Conservation (phyloP, 2,797 vertebrate genomes). For the Vespertilio murinus region DNA sequence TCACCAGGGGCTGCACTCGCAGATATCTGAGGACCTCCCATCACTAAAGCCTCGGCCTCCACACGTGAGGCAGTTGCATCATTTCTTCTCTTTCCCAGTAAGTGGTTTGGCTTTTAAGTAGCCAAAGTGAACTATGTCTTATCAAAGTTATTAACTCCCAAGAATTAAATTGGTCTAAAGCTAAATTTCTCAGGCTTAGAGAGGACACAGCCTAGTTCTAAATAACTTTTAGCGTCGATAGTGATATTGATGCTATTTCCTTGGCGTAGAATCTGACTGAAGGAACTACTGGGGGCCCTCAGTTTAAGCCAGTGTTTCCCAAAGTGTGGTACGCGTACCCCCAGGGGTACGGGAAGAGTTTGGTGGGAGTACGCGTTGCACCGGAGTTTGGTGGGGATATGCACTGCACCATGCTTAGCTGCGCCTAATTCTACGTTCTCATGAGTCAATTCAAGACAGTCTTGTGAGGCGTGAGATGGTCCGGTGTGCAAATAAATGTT, state of each 20-base stretch:
- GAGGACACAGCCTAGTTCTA: conserved; percentile 21
- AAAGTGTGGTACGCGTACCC: no score
- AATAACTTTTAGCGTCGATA: background rate
- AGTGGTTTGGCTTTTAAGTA: conserved; percentile 51
- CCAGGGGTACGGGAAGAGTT: no score
- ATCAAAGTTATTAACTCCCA: conserved; percentile 26
- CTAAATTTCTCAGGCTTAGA: conserved; percentile 41
- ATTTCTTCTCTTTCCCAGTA: conserved; percentile 50
- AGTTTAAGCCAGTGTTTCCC: no score
- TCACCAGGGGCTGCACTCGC: background rate
- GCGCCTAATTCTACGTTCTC: no score
- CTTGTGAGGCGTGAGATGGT: no score
- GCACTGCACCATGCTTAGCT: no score
- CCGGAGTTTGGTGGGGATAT: no score
- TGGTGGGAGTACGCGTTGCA: no score
- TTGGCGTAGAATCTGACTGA: conserved; percentile 43
- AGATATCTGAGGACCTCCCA: background rate
- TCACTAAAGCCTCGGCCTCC: background rate
- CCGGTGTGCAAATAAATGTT: no score
- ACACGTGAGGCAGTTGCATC: background rate
- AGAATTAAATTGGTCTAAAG: conserved; percentile 46
- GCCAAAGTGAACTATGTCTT: conserved; percentile 38
- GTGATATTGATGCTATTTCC: background rate
- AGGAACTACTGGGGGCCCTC: background rate
- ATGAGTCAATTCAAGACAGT: no score